Base-by-base conservation (phyloP, 1,140 invertebrate genomes). In the Habropoda laboriosa region DNA sequence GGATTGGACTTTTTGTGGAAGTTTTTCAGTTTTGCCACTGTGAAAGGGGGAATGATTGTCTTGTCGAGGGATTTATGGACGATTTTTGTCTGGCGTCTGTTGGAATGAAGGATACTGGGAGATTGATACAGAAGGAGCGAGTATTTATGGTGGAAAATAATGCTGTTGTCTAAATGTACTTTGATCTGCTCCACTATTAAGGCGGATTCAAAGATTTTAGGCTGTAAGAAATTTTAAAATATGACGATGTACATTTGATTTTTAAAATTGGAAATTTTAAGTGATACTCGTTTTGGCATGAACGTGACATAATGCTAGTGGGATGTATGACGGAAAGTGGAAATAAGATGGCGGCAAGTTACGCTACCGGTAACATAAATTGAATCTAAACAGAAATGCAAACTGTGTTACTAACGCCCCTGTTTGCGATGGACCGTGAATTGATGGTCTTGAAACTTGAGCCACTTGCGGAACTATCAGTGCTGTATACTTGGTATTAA, bases 361-460 rank as follows among this genome's bases (percentile, higher is more conserved):
- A 45, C 3, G 21, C 18, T 21, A 10, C 45, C 18, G 24, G 45
- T 38, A 68, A 68, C 64, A 24, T 68, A 68, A 68, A 68, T 68
- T 35, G 64, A 68, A 68, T 68, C 64, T 24, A 68, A 68, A 68
- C 64, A 68, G 64, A 51, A 68, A 53, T 30, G 64, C 21, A 68
- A 68, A 68, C 47, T 51, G 12, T 51, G 30, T 51, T 68, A 35
- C 64, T 35, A 53, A 53, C 47, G 30, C 32, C 49, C 13, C 47
- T 68, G 64, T 68, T 68, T 68, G 45, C 51, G 64, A 68, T 51
- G 45, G 64, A 68, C 64, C 47, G 64, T 35, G 32, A 68, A 49
- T 68, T 51, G 64, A 68, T 68, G 64, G 30, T 68, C 64, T 68
- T 18, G 64, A 38, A 68, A 68, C 64, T 68, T 51, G n/a, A 32